Evolutionary conservation across 1,140 invertebrate species (phyloP).

Genomic region (Drosophila mojavensis): DNA sequence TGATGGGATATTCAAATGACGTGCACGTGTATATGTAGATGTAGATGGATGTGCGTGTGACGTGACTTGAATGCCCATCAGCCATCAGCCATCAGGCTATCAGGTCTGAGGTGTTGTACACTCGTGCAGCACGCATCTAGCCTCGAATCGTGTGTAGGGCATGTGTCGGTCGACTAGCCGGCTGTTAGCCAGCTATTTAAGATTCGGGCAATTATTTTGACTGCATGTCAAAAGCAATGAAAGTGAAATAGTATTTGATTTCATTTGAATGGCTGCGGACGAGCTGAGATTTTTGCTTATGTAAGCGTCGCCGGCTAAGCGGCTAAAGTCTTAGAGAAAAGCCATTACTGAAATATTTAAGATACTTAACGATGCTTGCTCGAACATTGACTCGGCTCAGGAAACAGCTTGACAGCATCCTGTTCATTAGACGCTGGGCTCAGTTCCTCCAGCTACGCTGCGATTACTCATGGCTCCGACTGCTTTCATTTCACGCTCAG

Average conservation of each 20-base stretch:
- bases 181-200: slow-evolving; percentile 5
- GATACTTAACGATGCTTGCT: not conserved
- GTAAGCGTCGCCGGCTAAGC: not conserved
- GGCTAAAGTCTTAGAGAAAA: slow-evolving; percentile 16
- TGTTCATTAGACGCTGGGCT: not conserved
- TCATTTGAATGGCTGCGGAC: slow-evolving; percentile 5
- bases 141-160: slow-evolving; percentile 38
- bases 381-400: slow-evolving; percentile 1
- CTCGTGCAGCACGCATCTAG: not conserved
- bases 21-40: slow-evolving; percentile 8
- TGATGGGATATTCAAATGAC: slow-evolving; percentile 65
- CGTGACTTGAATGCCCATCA: slow-evolving; percentile 26
- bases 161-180: slow-evolving; percentile 31
- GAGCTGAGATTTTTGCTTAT: slow-evolving; percentile 13
- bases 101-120: not conserved
- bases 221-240: slow-evolving; percentile 42
- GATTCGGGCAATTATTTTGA: slow-evolving; percentile 31
- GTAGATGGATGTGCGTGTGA: slow-evolving; percentile 49
- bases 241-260: slow-evolving; percentile 59
- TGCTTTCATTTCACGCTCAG: slow-evolving; percentile 35
- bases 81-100: not conserved
- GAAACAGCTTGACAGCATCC: slow-evolving; percentile 9
- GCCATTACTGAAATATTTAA: slow-evolving; percentile 10
- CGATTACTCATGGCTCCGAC: not conserved
- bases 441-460: not conserved